Evolutionary conservation across 2,888 invertebrate species (phyloP), one percentile per base, ranked within the genome.

Genomic region (Brachycybe producta): DNA sequence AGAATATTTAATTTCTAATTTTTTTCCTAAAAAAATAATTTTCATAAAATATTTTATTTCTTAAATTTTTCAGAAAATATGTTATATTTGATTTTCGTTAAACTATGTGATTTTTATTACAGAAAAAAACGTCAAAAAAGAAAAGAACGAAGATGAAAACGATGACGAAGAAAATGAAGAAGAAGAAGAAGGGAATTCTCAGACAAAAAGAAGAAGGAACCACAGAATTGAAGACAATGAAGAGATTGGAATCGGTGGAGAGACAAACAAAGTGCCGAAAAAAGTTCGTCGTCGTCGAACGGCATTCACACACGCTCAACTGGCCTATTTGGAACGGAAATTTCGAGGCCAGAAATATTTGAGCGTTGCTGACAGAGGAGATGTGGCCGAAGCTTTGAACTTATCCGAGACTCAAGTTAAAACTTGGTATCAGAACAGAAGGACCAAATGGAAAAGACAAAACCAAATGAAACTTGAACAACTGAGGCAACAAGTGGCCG

Each of bases 361-460:
- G 54, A 88, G 87, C 54, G 91, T 92, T 5, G 88, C 90, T 0
- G 92, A 92, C 64, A 73, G 92, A 34, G 87, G 88, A 51, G 88
- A 90, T 65, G 90, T 92, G 0, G 91, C 92, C 0, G 88, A 90
- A 61, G 81, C 86, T 0, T 73, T 92, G 23, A 85, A 82, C 61
- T 73, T 92, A 24, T 84, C 87, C 30, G 92, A 92, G 70, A 92
- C 91, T 0, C 92, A 92, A 61, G 90, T 92, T 47, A 92, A 92
- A 70, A 92, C 92, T 1, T 92, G 92, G 91, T 92, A 86, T 61
- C 86, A 87, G 68, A 87, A 87, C 63, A 73, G 86, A 67, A 76
- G 85, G 56, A 72, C 72, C 2, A 72, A 72, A 59, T 71, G 71
- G 71, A 72, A 72, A 59, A 61, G 71, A 11, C 71, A 72, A 58